phyloP scores from a whole-genome alignment of 1,140 invertebrate species.

The Dinoponera quadriceps region DNA sequence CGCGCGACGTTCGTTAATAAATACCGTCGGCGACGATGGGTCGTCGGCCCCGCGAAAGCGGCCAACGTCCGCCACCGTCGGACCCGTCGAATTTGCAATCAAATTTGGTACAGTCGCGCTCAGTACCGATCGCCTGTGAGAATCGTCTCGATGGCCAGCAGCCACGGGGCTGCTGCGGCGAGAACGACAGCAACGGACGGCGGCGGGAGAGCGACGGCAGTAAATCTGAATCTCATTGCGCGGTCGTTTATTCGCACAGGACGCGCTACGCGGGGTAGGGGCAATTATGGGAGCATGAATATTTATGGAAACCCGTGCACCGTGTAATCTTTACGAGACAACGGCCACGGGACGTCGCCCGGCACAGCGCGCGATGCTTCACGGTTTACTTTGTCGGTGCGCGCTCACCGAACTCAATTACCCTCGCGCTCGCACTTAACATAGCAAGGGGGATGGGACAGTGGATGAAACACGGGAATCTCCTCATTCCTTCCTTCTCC shows the following conservation, averaged over 20 bases:
- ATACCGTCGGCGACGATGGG: background rate
- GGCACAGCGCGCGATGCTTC: slow-evolving; percentile 49
- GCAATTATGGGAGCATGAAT: slow-evolving; percentile 74
- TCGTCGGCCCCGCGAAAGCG: slow-evolving; percentile 41
- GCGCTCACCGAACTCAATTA: slow-evolving; percentile 71
- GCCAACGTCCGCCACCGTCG: slow-evolving; percentile 32
- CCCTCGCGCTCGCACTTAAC: slow-evolving; percentile 43
- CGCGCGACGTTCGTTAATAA: slow-evolving; percentile 16
- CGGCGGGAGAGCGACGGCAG: slow-evolving; percentile 30
- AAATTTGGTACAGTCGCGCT: slow-evolving; percentile 28
- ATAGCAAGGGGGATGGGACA: background rate
- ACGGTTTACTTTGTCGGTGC: slow-evolving; percentile 73
- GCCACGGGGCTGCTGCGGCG: slow-evolving; percentile 41
- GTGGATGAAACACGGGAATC: background rate
- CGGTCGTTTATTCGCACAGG: slow-evolving; percentile 61
- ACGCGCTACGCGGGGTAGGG: slow-evolving; percentile 29
- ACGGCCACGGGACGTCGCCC: slow-evolving; percentile 65
- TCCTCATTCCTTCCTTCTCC: background rate
- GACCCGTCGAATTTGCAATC: slow-evolving; percentile 57
- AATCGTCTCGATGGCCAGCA: slow-evolving; percentile 17
- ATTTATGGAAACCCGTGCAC: slow-evolving; percentile 72
- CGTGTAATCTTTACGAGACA: slow-evolving; percentile 75
- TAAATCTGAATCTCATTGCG: slow-evolving; percentile 73
- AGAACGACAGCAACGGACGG: slow-evolving; percentile 42
- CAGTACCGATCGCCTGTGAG: slow-evolving; percentile 26